Evolutionary conservation across 2,113 vertebrate genomes (phyloP).

Genomic region (Centropus unirufus): DNA sequence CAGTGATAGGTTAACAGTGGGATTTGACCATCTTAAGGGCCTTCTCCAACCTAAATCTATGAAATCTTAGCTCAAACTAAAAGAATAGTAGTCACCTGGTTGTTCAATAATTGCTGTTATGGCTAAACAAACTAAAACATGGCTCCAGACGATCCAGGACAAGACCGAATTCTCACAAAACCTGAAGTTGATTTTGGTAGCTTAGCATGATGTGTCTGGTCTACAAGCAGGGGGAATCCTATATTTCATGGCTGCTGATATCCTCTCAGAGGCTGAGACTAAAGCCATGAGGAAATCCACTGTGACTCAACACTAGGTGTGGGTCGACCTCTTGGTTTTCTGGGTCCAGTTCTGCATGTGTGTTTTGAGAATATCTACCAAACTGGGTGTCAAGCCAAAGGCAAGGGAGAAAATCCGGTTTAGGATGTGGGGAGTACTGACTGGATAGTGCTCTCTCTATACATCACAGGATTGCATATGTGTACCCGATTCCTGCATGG

Average conservation of each 20-base stretch:
- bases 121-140: not conserved
- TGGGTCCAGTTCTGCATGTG: not conserved
- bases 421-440: not conserved
- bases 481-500: not conserved
- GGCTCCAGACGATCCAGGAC: not conserved
- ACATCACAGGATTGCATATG: not conserved
- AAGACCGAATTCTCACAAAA: not conserved
- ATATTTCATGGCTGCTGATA: not conserved
- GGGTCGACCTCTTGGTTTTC: rapidly evolving
- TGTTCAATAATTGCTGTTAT: not conserved
- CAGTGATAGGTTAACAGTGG: not conserved
- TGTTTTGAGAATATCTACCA: not conserved
- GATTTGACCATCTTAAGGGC: not conserved
- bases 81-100: not conserved
- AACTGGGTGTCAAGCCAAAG: not conserved
- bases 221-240: not conserved
- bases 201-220: not conserved
- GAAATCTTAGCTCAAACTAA: not conserved
- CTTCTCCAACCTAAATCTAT: not conserved
- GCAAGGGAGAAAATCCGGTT: not conserved
- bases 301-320: not conserved
- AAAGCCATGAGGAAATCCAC: not conserved
- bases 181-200: not conserved
- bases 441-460: not conserved
- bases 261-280: not conserved